Evolutionary conservation across 2,797 vertebrate genomes (phyloP), one percentile per base, ranked within the genome.

Genomic region (Hydrocynus forskahlii): DNA sequence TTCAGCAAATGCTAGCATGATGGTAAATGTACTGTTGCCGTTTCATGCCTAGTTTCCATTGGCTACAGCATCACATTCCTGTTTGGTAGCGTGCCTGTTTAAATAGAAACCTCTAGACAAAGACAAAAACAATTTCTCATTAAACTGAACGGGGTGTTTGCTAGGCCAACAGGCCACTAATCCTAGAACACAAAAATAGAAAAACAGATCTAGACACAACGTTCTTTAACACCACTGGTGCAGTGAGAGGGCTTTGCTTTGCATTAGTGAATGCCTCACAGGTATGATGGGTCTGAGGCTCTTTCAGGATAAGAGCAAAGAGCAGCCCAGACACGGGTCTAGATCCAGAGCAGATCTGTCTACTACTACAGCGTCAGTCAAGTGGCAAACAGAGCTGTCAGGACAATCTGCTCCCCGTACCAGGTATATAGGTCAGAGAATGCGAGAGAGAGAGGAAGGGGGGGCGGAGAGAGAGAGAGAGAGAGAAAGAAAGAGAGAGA

Each of bases 381-480:
- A 21, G 38, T 13, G 35, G 9, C 9, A 55, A 35, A 55, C 25
- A 23, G n/a, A 35, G 25, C 23, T 2, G 8, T 54, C 17, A 38
- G 17, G 16, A 23, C 6, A 7, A 72, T 72, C 23, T 55, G 50
- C 67, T 70, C n/a, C 43, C n/a, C 19, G 12, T 8, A 10, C 25
- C 25, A n/a, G 52, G 13, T 72, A 55, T 72, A 72, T 38, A 72
- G 69, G 13, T 54, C 69, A 71, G 69, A 71, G n/a, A 69, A 5
- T 0, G 8, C 50, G 43, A 54, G 68, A 29, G 29, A 29, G 29
- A 29, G 29, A 29, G 29, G 3, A 3, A 29, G 29, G 3, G 29
- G 29, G 3, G 3, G 3, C 29, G 3, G 29, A 29, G 29, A 29
- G 3, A 29, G 29, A 29, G 29, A 29, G 29, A 23, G 43, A 16